These are phyloP conservation scores for Poeciliopsis prolifica DNA, from an alignment of 2,113 vertebrate species.

Conservation along the genomic window DNA sequence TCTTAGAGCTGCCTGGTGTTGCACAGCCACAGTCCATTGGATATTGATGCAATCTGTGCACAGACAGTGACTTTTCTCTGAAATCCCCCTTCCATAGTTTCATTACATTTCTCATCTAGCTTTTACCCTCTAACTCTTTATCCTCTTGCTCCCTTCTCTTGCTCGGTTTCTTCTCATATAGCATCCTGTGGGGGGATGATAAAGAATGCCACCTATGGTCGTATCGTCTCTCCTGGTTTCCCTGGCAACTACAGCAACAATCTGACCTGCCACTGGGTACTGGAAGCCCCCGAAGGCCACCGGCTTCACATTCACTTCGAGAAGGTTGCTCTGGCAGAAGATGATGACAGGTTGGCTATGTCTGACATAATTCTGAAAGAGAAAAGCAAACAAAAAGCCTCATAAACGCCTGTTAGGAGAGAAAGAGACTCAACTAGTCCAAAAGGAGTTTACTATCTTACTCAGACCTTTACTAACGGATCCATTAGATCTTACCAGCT, in stretches of 20 bases:
- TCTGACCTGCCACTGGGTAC: constrained; percentile 95
- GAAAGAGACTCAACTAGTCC: not conserved
- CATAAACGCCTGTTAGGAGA: not conserved
- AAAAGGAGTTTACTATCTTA: not conserved
- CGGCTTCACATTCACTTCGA: constrained; percentile 95
- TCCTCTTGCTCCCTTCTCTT: constrained; percentile 20
- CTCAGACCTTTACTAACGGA: not conserved
- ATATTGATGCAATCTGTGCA: constrained; percentile 57
- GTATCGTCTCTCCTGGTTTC: constrained; percentile 91
- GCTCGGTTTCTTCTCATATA: constrained; percentile 54
- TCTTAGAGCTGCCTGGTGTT: constrained; percentile 37
- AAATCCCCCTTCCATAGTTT: constrained; percentile 33
- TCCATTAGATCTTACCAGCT: not conserved
- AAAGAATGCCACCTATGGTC: constrained; percentile 90
- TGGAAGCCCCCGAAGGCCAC: constrained; percentile 88
- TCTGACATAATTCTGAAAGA: constrained; percentile 16
- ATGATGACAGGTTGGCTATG: constrained; percentile 91
- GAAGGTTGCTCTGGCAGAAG: constrained; percentile 96
- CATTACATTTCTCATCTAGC: constrained; percentile 53
- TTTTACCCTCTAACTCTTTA: constrained; percentile 40
- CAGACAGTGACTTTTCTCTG: constrained; percentile 48
- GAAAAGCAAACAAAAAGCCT: not conserved
- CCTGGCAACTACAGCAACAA: constrained; percentile 99
- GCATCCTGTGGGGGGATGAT: constrained; percentile 91
- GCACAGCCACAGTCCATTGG: constrained; percentile 54